Base-by-base conservation (phyloP, 2,888 invertebrate genomes). In the Liodrosophila aerea region DNA sequence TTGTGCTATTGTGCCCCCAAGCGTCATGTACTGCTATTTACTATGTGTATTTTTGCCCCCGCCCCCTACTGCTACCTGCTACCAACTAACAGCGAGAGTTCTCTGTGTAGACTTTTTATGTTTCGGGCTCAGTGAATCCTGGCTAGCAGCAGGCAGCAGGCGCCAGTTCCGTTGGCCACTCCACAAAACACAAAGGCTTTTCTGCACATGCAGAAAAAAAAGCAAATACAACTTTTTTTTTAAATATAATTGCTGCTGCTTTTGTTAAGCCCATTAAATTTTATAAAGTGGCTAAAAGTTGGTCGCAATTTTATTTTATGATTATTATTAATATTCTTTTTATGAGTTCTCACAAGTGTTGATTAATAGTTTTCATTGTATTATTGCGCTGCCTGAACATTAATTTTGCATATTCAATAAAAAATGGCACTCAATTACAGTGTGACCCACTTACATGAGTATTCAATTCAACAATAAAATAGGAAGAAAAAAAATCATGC, bases 201-300 rank as follows among this genome's bases (percentile, higher is more conserved):
- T 22, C n/a, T 7, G 30, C 12, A 18, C 4, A 39, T 29, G 33
- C 43, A 33, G 7, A 31, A 57, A 12, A 12, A 9, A 8, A 31
- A 39, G 16, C 54, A 81, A 77, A 22, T 5, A 22, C 22, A 2
- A 22, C 22, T 22, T 22, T 22, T 60, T 85, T 85, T 70, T 56
- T 46, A 85, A 77, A 69, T 75, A 82, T 82, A 85, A 85, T 85
- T 78, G 82, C 82, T 18, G 57, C 72, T 75, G 64, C 61, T 64
- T 74, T 61, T 66, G 64, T 64, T 44, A 74, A 60, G 59, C 64
- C 62, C 59, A 77, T 82, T 85, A 64, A 75, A 75, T 74, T 53
- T 27, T 67, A 72, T 82, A 68, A 85, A 78, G 73, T 77, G 75
- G 47, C 39, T 46, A 58, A 64, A 64, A 67, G 31, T 56, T 37